Conservation (phyloP, 1,140 invertebrate species). For the Heliothis subflexa region DNA sequence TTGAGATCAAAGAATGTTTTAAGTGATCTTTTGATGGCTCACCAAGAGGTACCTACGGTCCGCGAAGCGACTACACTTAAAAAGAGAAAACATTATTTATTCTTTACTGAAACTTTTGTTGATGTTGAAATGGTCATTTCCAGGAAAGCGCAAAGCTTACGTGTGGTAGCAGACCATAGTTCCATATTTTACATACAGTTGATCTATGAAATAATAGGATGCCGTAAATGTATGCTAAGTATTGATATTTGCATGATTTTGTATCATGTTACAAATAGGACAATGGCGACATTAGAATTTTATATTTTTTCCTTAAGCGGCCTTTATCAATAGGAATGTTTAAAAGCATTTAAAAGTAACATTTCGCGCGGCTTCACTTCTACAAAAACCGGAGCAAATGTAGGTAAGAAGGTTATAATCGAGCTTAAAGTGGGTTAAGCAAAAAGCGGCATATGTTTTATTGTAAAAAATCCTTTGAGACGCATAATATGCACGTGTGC, state of each 20-base stretch:
- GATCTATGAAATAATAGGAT: too few relatives aligned
- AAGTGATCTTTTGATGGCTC: slow-evolving; percentile 33
- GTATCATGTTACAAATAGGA: slow-evolving; percentile 11
- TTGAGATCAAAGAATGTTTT: slow-evolving; percentile 33
- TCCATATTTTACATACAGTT: too few relatives aligned
- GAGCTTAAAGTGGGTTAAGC: slow-evolving; percentile 85
- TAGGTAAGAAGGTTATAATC: slow-evolving; percentile 86
- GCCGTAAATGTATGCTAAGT: too few relatives aligned
- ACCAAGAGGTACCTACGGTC: slow-evolving; percentile 20
- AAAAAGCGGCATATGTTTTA: slow-evolving; percentile 86
- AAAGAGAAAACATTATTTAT: slow-evolving; percentile 5
- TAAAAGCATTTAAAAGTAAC: slow-evolving; percentile 61
- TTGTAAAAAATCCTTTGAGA: slow-evolving; percentile 85
- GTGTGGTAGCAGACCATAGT: too few relatives aligned
- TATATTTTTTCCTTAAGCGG: slow-evolving; percentile 13
- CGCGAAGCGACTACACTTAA: background rate
- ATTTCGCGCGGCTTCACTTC: slow-evolving; percentile 76
- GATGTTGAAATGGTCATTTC: background rate
- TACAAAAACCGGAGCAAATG: slow-evolving; percentile 83
- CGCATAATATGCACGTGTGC: slow-evolving; percentile 80
- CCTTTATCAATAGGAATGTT: slow-evolving; percentile 43
- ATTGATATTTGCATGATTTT: background rate
- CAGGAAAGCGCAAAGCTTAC: too few relatives aligned
- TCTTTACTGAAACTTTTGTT: background rate
- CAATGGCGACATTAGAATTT: background rate